A percentile compares a stretch with the other conserved stretches of the same genome.
Conservation (phyloP, 2,113 vertebrate genomes). For the Petaurus breviceps region DNA sequence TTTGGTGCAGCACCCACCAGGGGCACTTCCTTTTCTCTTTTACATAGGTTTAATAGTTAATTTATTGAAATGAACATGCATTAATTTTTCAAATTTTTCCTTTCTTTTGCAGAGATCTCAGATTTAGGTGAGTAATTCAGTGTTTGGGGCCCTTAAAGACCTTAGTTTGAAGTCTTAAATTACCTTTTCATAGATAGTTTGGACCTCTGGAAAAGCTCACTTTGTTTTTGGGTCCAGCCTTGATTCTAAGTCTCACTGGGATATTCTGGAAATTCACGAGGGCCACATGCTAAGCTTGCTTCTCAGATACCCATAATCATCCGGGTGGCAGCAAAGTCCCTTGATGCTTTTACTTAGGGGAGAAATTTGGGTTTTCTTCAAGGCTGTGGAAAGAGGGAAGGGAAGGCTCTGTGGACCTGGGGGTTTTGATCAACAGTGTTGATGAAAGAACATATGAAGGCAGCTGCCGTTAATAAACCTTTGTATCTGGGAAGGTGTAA, state of each 20-base stretch:
- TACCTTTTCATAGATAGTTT: background rate
- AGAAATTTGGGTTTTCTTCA: background rate
- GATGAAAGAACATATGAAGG: background rate
- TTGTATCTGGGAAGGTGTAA: constrained; percentile 6
- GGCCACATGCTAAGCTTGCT: background rate
- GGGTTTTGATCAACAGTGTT: too few species aligned
- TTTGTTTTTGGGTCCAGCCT: background rate
- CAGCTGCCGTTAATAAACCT: background rate
- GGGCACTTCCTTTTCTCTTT: background rate
- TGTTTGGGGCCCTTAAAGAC: constrained; percentile 53
- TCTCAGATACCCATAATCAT: background rate
- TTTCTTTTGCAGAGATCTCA: constrained; percentile 87
- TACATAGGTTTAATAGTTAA: constrained; percentile 9
- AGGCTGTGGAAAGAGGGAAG: background rate
- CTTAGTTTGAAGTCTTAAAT: constrained; percentile 37
- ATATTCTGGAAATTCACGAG: constrained; percentile 28
- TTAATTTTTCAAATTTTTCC: constrained; percentile 77
- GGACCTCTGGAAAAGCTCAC: background rate
- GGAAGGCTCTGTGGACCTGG: background rate
- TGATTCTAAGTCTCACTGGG: constrained; percentile 17
- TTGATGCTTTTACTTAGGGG: background rate
- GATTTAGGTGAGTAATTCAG: constrained; percentile 88
- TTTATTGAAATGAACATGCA: constrained; percentile 51
- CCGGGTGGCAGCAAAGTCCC: background rate
- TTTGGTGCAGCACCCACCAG: background rate